These are phyloP conservation scores for Apis florea DNA, from an alignment of 1,140 invertebrate genomes.

Conservation along the genomic window DNA sequence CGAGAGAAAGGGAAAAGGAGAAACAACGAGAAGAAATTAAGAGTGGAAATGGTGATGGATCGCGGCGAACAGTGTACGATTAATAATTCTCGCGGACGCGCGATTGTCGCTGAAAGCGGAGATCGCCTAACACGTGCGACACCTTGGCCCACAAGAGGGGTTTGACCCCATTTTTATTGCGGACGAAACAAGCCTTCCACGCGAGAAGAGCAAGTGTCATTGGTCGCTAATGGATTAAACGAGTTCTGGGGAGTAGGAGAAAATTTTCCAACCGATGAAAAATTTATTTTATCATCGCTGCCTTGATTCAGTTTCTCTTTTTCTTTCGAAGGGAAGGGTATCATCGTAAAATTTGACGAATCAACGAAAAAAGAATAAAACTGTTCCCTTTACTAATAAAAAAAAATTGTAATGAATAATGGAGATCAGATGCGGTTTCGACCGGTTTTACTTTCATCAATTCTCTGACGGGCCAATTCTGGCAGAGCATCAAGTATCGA, in stretches of 20 bases:
- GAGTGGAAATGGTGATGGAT: too few species aligned
- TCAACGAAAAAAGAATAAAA: too few species aligned
- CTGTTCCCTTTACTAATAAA: too few species aligned
- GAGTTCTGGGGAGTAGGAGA: neutral
- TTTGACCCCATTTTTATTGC: conserved; percentile 67
- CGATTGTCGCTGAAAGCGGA: conserved; percentile 49
- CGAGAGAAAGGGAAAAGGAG: fast-evolving
- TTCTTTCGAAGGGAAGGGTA: too few species aligned
- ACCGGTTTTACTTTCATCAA: too few species aligned
- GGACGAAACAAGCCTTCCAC: conserved; percentile 51
- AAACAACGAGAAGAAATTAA: neutral
- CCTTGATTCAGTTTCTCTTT: neutral
- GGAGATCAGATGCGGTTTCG: too few species aligned
- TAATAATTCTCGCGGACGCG: conserved; percentile 36
- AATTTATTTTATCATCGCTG: neutral
- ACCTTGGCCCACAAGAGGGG: conserved; percentile 63
- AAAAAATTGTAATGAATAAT: too few species aligned
- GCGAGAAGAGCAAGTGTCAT: conserved; percentile 28
- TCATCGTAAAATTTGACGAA: too few species aligned
- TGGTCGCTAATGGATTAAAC: conserved; percentile 52
- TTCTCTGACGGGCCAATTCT: too few species aligned
- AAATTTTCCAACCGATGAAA: neutral
- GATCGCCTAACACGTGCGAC: conserved; percentile 59
- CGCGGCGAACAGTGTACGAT: neutral
- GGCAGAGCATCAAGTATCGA: too few species aligned